Evolutionary conservation across 2,888 invertebrate genomes (phyloP), one percentile per base, ranked within the genome.

Genomic region (Hyles lineata): DNA sequence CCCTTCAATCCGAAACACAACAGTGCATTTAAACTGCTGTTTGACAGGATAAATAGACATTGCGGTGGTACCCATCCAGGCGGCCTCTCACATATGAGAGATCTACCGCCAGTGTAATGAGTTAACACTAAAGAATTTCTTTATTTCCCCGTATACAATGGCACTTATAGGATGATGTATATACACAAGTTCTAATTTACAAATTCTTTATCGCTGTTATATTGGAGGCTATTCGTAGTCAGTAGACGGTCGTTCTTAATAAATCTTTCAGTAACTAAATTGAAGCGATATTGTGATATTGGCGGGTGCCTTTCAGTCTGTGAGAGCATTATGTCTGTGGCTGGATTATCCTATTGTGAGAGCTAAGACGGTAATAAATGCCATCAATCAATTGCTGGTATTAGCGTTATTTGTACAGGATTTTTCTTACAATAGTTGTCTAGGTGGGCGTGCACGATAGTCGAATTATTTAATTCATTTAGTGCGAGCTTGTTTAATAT

Each of bases 311-410:
- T 43, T 43, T 43, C 43, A 43, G 43, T 35, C 43, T 11, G 11
- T 7, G 55, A 55, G 4, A 55, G 55, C 55, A 55, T 52, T 52
- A 19, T 55, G n/a, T 55, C n/a, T 55, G n/a, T n/a, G 17, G 55
- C 55, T n/a, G 55, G 55, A 55, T 55, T 55, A 55, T 19, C 19
- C 55, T 19, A 55, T 55, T 55, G 55, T 55, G 55, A 55, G 19
- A 55, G 55, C n/a, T 55, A 55, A 55, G 55, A 19, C 55, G 55
- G n/a, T 55, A 55, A 55, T n/a, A n/a, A 52, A 55, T 8, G 0
- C 55, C 55, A 55, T 55, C 55, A 55, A 55, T 55, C 55, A n/a
- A 55, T n/a, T 55, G 55, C 55, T 55, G n/a, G 55, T 55, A n/a
- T 55, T 55, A n/a, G 8, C 55, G 55, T 55, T 55, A 7, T n/a